Evolutionary conservation across 2,888 invertebrate species (phyloP).

Genomic region (Agriotes lineatus): DNA sequence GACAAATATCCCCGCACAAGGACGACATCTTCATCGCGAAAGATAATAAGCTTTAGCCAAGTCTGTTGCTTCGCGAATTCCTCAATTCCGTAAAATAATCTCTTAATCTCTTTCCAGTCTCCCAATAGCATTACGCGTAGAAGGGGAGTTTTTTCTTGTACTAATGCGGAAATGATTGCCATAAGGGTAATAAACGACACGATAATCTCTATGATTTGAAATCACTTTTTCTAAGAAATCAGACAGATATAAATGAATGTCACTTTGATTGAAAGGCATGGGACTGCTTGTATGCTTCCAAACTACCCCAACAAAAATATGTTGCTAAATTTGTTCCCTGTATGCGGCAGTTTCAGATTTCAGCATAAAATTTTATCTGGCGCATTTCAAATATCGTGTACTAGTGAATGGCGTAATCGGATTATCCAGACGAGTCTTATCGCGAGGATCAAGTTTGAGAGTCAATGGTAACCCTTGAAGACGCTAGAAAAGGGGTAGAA

Average conservation of each 20-base stretch:
- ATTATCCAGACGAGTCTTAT: slow-evolving; percentile 8
- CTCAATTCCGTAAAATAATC: slow-evolving; percentile 21
- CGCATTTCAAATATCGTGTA: slow-evolving; percentile 4
- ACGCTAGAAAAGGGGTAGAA: slow-evolving; percentile 4
- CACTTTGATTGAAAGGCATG: not conserved
- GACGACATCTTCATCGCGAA: slow-evolving; percentile 1
- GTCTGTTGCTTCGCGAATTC: slow-evolving; percentile 13
- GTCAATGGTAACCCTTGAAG: slow-evolving; percentile 16
- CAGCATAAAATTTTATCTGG: not conserved
- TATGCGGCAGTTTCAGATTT: not conserved
- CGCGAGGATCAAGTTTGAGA: slow-evolving; percentile 1
- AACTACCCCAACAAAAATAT: not conserved
- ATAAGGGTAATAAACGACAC: slow-evolving; percentile 2
- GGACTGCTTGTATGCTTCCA: not conserved
- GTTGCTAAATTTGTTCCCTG: not conserved
- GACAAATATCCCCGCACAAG: slow-evolving; percentile 7
- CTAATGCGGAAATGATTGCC: not conserved
- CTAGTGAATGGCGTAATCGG: slow-evolving; percentile 1
- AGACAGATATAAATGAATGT: not conserved
- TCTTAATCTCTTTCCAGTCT: slow-evolving; percentile 16
- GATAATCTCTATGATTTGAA: not conserved
- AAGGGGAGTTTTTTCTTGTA: not conserved
- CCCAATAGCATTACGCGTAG: not conserved
- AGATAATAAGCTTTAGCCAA: slow-evolving; percentile 14
- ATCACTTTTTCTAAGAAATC: not conserved